Conservation (phyloP, 2,888 invertebrate genomes). For the Adineta ricciae region DNA sequence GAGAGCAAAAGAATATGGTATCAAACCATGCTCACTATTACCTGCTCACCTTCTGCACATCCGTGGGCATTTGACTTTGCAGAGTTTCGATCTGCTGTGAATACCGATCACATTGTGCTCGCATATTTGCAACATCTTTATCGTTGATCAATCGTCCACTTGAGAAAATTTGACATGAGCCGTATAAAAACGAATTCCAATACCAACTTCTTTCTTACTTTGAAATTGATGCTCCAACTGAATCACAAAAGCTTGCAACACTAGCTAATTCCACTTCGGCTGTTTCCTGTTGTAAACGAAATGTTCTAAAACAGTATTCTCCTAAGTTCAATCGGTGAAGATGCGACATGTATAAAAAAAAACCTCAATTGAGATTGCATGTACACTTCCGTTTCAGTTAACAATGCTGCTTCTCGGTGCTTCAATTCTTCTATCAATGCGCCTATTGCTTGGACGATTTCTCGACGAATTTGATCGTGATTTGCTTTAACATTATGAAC, state of each 20-base stretch:
- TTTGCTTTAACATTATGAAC: conserved; percentile 62
- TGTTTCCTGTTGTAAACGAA: conserved; percentile 78
- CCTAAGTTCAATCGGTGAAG: too few relatives aligned
- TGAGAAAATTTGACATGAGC: neutral
- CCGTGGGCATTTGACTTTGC: neutral
- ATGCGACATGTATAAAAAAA: neutral
- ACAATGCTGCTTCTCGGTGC: conserved; percentile 57
- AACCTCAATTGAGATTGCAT: conserved; percentile 69
- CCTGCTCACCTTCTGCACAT: conserved; percentile 1
- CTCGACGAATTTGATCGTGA: conserved; percentile 72
- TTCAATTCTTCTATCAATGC: conserved; percentile 47
- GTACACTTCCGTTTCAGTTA: conserved; percentile 67
- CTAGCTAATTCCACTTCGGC: conserved; percentile 85
- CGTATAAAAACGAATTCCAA: too few relatives aligned
- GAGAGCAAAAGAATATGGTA: neutral
- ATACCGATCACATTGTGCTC: conserved; percentile 28
- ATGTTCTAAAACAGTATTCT: conserved; percentile 44
- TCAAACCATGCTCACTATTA: neutral
- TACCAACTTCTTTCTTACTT: neutral
- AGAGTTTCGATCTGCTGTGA: neutral
- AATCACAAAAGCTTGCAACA: conserved; percentile 86
- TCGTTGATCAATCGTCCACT: conserved; percentile 33
- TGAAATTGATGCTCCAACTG: conserved; percentile 36
- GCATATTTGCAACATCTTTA: conserved; percentile 41
- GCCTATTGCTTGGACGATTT: conserved; percentile 61